These are phyloP conservation scores for Cybosia mesomella DNA, from an alignment of 2,888 invertebrate species.

Conservation along the genomic window DNA sequence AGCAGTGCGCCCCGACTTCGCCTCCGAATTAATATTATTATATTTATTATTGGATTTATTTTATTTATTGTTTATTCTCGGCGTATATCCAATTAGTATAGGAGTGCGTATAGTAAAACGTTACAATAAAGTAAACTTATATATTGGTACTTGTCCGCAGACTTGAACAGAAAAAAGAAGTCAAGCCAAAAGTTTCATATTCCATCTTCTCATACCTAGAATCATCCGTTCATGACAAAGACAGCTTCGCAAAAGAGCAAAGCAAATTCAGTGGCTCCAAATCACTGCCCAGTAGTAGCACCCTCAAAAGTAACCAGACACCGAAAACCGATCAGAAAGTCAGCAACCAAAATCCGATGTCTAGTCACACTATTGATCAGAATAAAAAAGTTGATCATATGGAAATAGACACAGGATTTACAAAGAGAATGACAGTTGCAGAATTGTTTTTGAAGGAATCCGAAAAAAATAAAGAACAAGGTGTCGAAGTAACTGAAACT, in stretches of 20 bases:
- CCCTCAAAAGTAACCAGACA: constrained; percentile 18
- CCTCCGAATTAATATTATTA: no score
- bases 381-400: constrained; percentile 5
- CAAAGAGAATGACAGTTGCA: constrained; percentile 80
- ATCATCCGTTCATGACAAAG: constrained; percentile 85
- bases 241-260: constrained; percentile 84
- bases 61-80: no score
- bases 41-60: no score
- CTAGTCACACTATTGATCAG: constrained; percentile 2
- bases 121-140: background rate
- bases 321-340: background rate
- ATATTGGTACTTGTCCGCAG: constrained; percentile 63
- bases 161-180: constrained; percentile 71
- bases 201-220: constrained; percentile 93
- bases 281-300: constrained; percentile 55
- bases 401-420: constrained; percentile 41
- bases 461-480: constrained; percentile 67
- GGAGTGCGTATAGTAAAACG: no score
- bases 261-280: constrained; percentile 78
- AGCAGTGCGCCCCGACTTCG: no score
- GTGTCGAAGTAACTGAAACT: constrained; percentile 69
- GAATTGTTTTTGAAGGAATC: constrained; percentile 82
- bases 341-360: constrained; percentile 18
- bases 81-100: no score
- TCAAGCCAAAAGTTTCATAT: constrained; percentile 89